phyloP scores from a whole-genome alignment of 2,888 invertebrate species.

The Platycheirus albimanus region DNA sequence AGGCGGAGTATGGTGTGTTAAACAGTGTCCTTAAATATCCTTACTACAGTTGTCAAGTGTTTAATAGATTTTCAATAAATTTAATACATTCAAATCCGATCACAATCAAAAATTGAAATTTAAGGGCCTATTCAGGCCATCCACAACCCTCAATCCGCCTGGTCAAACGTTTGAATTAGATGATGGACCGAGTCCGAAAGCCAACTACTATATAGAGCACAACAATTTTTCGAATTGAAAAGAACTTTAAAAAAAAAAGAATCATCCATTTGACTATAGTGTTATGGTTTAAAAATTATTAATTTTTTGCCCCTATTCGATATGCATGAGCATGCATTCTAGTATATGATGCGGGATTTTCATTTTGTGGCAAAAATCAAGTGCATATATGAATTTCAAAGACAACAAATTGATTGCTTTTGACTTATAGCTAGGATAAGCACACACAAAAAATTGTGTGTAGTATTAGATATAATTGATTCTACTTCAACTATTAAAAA shows the following conservation, averaged over 20 bases:
- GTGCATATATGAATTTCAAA: conserved; percentile 16
- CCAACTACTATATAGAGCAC: conserved; percentile 21
- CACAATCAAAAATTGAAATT: too few relatives aligned
- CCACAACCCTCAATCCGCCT: too few relatives aligned
- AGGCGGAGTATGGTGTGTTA: too few relatives aligned
- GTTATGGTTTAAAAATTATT: conserved; percentile 64
- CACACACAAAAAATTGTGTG: neutral
- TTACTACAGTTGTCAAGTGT: too few relatives aligned
- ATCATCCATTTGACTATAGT: conserved; percentile 10
- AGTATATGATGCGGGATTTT: neutral
- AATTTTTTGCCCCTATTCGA: conserved; percentile 11
- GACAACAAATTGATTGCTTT: conserved; percentile 43
- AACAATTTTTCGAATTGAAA: conserved; percentile 17
- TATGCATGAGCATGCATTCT: neutral
- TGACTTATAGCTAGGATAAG: neutral
- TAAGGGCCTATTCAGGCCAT: too few relatives aligned
- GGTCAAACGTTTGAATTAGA: conserved; percentile 26
- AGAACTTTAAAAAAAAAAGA: neutral
- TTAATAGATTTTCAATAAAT: too few relatives aligned
- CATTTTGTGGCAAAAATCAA: conserved; percentile 29
- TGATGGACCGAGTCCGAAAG: conserved; percentile 45
- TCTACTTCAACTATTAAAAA: neutral
- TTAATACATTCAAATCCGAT: too few relatives aligned
- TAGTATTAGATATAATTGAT: neutral
- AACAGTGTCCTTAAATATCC: too few relatives aligned